Evolutionary conservation across 2,888 invertebrate genomes (phyloP), one percentile per base, ranked within the genome.

Genomic region (Selenia dentaria): DNA sequence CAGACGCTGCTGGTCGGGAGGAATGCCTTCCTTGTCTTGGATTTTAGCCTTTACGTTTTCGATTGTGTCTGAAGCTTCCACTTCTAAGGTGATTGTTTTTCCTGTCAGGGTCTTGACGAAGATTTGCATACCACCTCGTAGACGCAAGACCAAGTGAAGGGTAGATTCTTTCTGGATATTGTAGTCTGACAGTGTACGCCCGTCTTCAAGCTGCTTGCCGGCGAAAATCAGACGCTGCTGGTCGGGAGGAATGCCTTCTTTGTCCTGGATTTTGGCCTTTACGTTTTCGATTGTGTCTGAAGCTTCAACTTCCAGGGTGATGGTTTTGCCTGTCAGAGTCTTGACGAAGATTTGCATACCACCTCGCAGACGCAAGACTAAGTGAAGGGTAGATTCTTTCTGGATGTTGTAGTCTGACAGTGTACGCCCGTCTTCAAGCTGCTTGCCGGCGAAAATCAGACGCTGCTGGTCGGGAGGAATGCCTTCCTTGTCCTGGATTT

Each of bases 351-450:
- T 58, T 4, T 58, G 58, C 58, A 58, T 58, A 45, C 58, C 58
- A 36, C 58, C 58, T 5, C 58, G 49, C 2, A 58, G 53, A 45
- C 58, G 58, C 1, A 58, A 12, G 0, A 58, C 58, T 1, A 58
- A 43, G 6, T 58, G 58, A 8, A 58, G 49, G 0, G 58, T 58
- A 0, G 58, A 58, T 11, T 58, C 58, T 2, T 58, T 58, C n/a
- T 58, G 58, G 6, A 58, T 58, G 11, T 58, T 58, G 31, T 58
- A 58, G 31, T 58, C 58, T 0, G 58, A 58, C 0, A 58, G 2
- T 0, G 93, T 93, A 11, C 93, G 87, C 0, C 93, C 94, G 82
- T 94, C 94, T 79, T 94, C 94, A 28, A 94, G 67, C 75, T 94
- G 94, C 70, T 93, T 94, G 1, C 94, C 94, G 46, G 93, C 93